A percentile compares a stretch with the other conserved stretches of the same genome.
These are phyloP conservation scores for Athrips mouffetella DNA, from an alignment of 2,888 invertebrate genomes.

Conservation along the genomic window DNA sequence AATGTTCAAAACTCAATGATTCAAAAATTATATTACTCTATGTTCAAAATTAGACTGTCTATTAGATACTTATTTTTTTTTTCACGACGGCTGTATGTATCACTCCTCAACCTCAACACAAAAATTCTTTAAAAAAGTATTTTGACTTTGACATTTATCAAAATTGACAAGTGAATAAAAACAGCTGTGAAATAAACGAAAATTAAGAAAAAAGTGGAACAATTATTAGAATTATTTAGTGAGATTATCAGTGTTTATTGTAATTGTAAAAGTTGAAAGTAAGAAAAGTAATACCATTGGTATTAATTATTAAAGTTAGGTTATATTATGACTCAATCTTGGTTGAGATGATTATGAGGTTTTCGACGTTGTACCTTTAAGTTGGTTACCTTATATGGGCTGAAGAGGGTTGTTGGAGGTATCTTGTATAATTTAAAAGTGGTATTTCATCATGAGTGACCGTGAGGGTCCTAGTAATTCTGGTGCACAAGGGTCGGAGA, in stretches of 20 bases:
- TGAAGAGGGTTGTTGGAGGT: constrained; percentile 37
- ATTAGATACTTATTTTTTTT: no score
- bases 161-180: constrained; percentile 71
- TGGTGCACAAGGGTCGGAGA: constrained; percentile 45
- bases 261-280: not conserved
- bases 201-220: constrained; percentile 17
- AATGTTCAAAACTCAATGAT: no score
- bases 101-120: not conserved
- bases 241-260: not conserved
- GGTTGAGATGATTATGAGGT: constrained; percentile 43
- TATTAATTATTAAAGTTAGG: constrained; percentile 48
- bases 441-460: constrained; percentile 55
- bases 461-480: constrained; percentile 56
- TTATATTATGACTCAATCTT: constrained; percentile 59
- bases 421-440: constrained; percentile 43
- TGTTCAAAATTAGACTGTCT: no score
- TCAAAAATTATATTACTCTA: no score
- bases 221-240: not conserved
- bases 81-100: not conserved
- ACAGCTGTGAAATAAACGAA: constrained; percentile 38
- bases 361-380: constrained; percentile 48
- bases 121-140: not conserved
- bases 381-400: constrained; percentile 56
- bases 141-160: constrained; percentile 17
- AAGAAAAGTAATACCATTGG: not conserved